These are phyloP conservation scores for Myotis davidii DNA, from an alignment of 2,113 vertebrate genomes.

Conservation along the genomic window DNA sequence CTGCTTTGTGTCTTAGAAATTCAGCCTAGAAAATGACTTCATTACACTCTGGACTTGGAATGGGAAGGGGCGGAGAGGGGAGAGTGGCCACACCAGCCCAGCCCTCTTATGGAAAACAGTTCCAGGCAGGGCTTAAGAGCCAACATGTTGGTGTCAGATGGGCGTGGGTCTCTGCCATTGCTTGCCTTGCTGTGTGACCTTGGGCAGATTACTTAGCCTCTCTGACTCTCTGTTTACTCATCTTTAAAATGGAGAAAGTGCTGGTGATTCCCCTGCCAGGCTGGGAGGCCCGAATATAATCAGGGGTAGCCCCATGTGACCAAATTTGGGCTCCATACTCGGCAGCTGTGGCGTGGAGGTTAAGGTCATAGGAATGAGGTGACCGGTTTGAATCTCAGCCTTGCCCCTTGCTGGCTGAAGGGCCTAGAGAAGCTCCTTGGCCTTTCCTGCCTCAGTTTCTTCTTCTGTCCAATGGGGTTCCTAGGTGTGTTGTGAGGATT, in stretches of 20 bases:
- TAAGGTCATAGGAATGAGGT: neutral
- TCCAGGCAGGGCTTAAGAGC: neutral
- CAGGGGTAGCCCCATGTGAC: rapidly evolving
- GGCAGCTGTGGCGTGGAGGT: neutral
- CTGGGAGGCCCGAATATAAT: neutral
- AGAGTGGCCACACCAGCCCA: neutral
- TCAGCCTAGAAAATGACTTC: neutral
- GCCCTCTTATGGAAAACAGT: neutral
- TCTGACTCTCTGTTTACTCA: neutral
- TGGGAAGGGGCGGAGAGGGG: neutral
- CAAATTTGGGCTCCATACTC: neutral
- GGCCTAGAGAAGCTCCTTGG: neutral
- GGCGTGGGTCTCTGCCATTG: neutral
- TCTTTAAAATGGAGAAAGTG: neutral
- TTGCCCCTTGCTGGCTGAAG: neutral
- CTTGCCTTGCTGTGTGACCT: neutral
- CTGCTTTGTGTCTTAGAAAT: neutral
- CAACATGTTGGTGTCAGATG: neutral
- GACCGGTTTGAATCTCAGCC: neutral
- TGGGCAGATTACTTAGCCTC: neutral
- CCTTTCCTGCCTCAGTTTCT: neutral
- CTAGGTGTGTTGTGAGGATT: neutral
- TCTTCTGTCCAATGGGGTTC: neutral
- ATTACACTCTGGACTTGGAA: neutral
- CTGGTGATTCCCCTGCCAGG: too few relatives aligned